These are phyloP conservation scores for Fundulus diaphanus DNA, from an alignment of 2,797 vertebrate genomes.

Conservation along the genomic window DNA sequence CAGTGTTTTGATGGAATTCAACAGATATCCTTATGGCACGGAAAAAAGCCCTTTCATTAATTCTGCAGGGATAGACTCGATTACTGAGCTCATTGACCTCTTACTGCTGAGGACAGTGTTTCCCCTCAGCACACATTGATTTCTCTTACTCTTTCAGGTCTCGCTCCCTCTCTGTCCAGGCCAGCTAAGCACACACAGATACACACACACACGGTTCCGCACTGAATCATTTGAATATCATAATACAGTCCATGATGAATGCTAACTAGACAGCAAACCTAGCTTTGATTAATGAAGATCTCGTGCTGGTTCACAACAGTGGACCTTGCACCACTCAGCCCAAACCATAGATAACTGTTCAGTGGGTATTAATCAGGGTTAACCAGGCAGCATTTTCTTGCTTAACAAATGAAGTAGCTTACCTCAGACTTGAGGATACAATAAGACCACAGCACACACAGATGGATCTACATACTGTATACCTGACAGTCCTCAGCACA, in stretches of 20 bases:
- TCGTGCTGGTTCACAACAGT: constrained; percentile 57
- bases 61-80: constrained; percentile 68
- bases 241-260: constrained; percentile 72
- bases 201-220: constrained; percentile 33
- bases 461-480: neutral
- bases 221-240: constrained; percentile 74
- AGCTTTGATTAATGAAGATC: constrained; percentile 76
- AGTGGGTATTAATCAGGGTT: constrained; percentile 69
- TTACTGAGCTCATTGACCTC: constrained; percentile 52
- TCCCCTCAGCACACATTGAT: constrained; percentile 62
- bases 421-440: constrained; percentile 39
- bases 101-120: constrained; percentile 74
- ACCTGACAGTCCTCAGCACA: constrained; percentile 18
- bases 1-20: constrained; percentile 24
- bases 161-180: constrained; percentile 17
- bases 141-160: constrained; percentile 38
- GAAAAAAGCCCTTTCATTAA: constrained; percentile 65
- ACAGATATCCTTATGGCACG: constrained; percentile 43
- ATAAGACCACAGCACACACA: constrained; percentile 32
- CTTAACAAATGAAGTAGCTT: constrained; percentile 53
- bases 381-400: constrained; percentile 55
- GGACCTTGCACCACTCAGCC: constrained; percentile 48
- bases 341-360: constrained; percentile 62
- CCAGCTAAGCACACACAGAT: constrained; percentile 53
- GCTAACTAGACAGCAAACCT: constrained; percentile 73